Base-by-base conservation (phyloP, 2,888 invertebrate species). In the Phytoseiulus persimilis region DNA sequence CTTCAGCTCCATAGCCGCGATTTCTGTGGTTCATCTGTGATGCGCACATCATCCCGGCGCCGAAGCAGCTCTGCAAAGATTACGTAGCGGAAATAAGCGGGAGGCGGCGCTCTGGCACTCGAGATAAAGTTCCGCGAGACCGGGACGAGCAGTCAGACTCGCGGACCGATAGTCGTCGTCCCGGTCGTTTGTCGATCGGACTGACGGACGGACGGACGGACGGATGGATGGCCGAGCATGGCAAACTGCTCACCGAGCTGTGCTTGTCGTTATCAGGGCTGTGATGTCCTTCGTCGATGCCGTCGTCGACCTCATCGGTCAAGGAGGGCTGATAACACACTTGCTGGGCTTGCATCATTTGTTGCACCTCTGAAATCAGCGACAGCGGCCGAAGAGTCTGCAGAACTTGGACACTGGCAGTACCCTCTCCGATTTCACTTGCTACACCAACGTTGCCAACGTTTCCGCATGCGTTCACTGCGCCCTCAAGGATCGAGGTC, bases 381-480 rank as follows among this genome's bases (percentile, higher is more conserved):
- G 87, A 87, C 87, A 87, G 45, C 32, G 87, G 87, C 87, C 87
- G 87, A 87, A 87, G 87, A 33, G 87, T 87, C 45, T 87, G 87
- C 45, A 33, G 32, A n/a, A 45, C 87, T n/a, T 87, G 87, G 31
- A 87, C 39, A 45, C 87, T 87, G 28, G 87, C 32, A 87, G 39
- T 45, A n/a, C 87, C 87, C 32, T 33, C 45, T 33, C 87, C 87
- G 14, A 87, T 45, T 45, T 39, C 87, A n/a, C 39, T 39, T 45
- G 32, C 87, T 87, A 87, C 87, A 87, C 87, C 87, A 87, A 87
- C 87, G 87, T 87, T 87, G 87, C 87, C 87, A 87, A 87, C 87
- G 87, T 87, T 87, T 32, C 87, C 87, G 87, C 87, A 87, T 87
- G 87, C 87, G 87, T 87, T 87, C 87, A 87, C 87, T 87, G 87